Evolutionary conservation across 2,888 invertebrate genomes (phyloP), one percentile per base, ranked within the genome.

Genomic region (Phasia obesa): DNA sequence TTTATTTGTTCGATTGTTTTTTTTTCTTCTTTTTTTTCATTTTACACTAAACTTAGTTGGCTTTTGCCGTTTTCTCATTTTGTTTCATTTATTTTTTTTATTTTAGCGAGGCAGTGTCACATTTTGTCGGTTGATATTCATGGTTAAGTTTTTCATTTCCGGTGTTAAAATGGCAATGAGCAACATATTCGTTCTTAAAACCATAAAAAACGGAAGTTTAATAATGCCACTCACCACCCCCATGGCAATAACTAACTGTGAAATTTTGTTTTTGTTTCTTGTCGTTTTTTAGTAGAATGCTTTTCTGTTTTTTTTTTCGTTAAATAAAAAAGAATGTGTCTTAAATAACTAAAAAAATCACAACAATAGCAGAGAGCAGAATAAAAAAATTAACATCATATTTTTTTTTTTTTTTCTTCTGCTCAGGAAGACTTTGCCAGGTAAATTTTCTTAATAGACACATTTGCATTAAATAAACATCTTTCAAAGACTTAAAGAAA

Each of bases 81-180:
- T 47, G 31, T 23, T 55, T 62, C 51, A 60, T 47, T 62, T 70
- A 27, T 23, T 23, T 44, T 49, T 17, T 9, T 44, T 19, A 38
- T 35, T 31, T 35, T 44, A 1, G n/a, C 55, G 44, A 31, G 79
- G 53, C n/a, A 84, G 67, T 80, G 76, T 62, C 83, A 79, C 59
- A 67, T 59, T 79, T 65, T 67, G 76, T 49, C 35, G 49, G 75
- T 71, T 69, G 79, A 62, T 60, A 79, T 84, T 84, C 83, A 80
- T 76, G 76, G 79, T 73, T 79, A 75, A 84, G 83, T 84, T 84
- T 83, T 84, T 84, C 83, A 84, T 84, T 84, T 84, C 83, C 83
- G 79, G 71, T 76, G 67, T 76, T 81, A 81, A 76, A 81, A 70
- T 35, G 59, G 57, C 35, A 57, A 49, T 27, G 31, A 64, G 17